Percentiles rank a stretch among this genome's conserved stretches.
phyloP scores from a whole-genome alignment of 2,797 vertebrate species.

The Squalus acanthias region DNA sequence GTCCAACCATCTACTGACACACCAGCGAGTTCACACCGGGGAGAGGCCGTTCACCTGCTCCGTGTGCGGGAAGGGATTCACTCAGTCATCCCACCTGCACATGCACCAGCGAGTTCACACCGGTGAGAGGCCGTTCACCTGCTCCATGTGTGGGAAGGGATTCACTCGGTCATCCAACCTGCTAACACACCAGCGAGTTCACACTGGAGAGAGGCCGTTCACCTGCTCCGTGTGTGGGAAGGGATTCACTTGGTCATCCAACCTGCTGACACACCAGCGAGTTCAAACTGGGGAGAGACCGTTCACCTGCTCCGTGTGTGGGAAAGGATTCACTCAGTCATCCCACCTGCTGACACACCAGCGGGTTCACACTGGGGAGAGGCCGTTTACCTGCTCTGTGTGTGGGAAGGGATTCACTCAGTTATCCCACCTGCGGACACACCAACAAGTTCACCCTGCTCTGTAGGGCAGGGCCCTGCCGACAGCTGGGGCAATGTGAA shows the following conservation, averaged over 20 bases:
- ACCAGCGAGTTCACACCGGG: too few relatives aligned
- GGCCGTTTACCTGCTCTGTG: not conserved
- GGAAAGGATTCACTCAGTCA: not conserved
- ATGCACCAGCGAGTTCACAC: slow-evolving; percentile 15
- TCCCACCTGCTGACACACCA: too few relatives aligned
- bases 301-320: not conserved
- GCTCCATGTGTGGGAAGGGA: not conserved
- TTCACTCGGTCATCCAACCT: not conserved
- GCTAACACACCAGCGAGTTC: not conserved
- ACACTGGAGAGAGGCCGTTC: not conserved
- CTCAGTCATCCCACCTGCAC: not conserved
- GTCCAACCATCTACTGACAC: too few relatives aligned
- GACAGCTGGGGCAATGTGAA: too few relatives aligned
- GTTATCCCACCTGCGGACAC: too few relatives aligned
- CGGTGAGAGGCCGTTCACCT: not conserved
- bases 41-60: too few relatives aligned
- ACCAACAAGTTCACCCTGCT: too few relatives aligned
- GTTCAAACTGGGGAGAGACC: not conserved
- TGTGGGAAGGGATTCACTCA: too few relatives aligned
- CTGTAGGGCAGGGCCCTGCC: too few relatives aligned
- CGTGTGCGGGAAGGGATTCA: too few relatives aligned
- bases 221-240: not conserved
- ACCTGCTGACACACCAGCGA: not conserved
- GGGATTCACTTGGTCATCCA: not conserved
- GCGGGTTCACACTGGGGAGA: too few relatives aligned